Evolutionary conservation across 2,888 invertebrate genomes (phyloP).

Genomic region (Frankliniella intonsa): DNA sequence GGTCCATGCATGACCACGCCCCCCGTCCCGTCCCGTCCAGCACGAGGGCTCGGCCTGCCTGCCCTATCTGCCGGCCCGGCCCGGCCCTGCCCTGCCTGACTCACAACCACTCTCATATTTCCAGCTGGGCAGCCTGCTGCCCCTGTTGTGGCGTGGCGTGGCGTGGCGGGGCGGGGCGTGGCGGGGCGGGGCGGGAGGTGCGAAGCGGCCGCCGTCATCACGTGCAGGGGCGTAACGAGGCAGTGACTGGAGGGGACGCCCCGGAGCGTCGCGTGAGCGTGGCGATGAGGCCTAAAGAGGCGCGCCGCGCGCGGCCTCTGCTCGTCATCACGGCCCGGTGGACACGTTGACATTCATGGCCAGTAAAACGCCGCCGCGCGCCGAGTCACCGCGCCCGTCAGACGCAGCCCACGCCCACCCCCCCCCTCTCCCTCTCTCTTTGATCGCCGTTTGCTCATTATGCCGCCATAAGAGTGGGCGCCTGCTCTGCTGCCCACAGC

Average conservation of each 20-base stretch:
- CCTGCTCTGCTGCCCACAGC: no score
- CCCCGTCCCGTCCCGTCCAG: background rate
- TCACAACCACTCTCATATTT: background rate
- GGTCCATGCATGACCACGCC: background rate
- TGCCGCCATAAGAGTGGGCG: no score
- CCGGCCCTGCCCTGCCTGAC: background rate
- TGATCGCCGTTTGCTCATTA: no score
- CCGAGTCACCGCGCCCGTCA: background rate
- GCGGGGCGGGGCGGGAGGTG: background rate
- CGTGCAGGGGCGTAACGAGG: background rate
- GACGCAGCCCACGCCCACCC: no score
- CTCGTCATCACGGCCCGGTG: background rate
- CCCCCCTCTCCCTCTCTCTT: no score
- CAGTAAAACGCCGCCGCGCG: background rate
- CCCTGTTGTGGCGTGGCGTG: background rate
- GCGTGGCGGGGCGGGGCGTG: background rate
- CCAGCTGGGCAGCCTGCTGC: background rate
- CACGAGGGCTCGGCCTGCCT: background rate
- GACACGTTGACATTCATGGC: constrained; percentile 6
- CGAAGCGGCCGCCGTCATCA: constrained; percentile 5
- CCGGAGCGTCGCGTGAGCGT: background rate
- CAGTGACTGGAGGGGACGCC: background rate
- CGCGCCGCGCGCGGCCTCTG: background rate
- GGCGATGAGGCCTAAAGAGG: background rate
- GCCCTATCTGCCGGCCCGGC: background rate